Conservation (phyloP, 2,888 invertebrate genomes). For the Lydus trimaculatus region DNA sequence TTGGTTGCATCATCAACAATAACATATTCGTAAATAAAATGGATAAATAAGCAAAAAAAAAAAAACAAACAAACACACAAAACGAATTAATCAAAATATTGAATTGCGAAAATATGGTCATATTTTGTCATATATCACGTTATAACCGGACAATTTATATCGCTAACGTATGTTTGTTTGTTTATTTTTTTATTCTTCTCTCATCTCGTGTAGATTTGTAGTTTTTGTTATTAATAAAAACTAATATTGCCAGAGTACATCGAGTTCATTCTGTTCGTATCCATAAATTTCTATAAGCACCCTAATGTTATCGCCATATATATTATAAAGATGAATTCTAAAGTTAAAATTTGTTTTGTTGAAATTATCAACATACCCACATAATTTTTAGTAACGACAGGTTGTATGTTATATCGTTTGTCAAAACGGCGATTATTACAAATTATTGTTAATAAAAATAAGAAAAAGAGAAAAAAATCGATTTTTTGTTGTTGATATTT, state of each 20-base stretch:
- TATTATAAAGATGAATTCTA: slow-evolving; percentile 5
- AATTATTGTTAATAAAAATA: neutral
- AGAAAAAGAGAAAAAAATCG: neutral
- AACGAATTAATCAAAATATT: slow-evolving; percentile 3
- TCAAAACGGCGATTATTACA: neutral
- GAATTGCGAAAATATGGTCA: neutral
- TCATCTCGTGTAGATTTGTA: neutral
- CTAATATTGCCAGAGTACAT: neutral
- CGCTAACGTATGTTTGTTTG: neutral
- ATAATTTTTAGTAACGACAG: slow-evolving; percentile 10
- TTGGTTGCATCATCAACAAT: neutral
- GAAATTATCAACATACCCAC: slow-evolving; percentile 3
- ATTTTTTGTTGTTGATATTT: neutral
- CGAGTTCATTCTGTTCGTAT: neutral
- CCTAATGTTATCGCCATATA: slow-evolving; percentile 8
- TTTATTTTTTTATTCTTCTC: neutral
- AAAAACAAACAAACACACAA: too few species aligned
- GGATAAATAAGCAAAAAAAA: too few species aligned
- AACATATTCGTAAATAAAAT: neutral
- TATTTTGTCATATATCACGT: neutral
- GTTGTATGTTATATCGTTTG: slow-evolving; percentile 1
- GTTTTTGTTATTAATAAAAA: slow-evolving; percentile 3
- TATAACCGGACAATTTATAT: slow-evolving; percentile 7
- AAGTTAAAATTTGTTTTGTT: slow-evolving; percentile 5
- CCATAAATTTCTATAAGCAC: slow-evolving; percentile 11